Conservation (phyloP, 2,797 vertebrate genomes). For the Myotis planiceps region DNA sequence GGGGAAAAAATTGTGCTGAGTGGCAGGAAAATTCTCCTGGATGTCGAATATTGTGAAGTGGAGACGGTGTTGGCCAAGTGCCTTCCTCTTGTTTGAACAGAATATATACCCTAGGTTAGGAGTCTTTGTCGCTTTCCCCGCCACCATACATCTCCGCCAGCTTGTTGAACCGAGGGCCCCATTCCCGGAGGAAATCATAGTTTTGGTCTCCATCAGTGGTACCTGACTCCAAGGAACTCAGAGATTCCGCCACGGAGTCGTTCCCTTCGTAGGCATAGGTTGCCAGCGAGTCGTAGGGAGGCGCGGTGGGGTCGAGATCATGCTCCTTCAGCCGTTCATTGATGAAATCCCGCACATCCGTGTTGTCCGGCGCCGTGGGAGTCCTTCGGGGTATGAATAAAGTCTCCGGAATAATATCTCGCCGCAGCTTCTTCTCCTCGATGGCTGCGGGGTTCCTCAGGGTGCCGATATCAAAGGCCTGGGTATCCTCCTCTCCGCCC, state of each 20-base stretch:
- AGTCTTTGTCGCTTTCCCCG: conserved; percentile 93
- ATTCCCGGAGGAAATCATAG: conserved; percentile 97
- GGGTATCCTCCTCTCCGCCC: conserved; percentile 98
- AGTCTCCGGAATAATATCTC: conserved; percentile 97
- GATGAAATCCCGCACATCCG: conserved; percentile 98
- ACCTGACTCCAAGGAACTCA: conserved; percentile 96
- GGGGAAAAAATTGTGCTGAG: conserved; percentile 86
- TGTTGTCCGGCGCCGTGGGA: conserved; percentile 94
- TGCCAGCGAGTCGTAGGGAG: conserved; percentile 98
- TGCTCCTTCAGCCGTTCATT: conserved; percentile 95
- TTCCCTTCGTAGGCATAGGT: conserved; percentile 98
- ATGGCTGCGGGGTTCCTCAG: conserved; percentile 96
- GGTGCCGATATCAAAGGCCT: conserved; percentile 99
- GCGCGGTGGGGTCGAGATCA: conserved; percentile 94
- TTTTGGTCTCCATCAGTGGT: conserved; percentile 97
- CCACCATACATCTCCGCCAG: conserved; percentile 98
- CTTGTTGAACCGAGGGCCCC: conserved; percentile 98
- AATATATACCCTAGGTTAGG: conserved; percentile 83
- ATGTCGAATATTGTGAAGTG: conserved; percentile 85
- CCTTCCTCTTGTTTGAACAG: conserved; percentile 75
- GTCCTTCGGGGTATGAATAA: conserved; percentile 94
- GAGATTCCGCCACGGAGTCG: conserved; percentile 95
- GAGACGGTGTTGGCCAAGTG: conserved; percentile 81
- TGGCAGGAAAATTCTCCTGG: conserved; percentile 86
- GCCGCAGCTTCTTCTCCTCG: conserved; percentile 95